Conservation (phyloP, 2,797 vertebrate genomes). For the Huso huso region DNA sequence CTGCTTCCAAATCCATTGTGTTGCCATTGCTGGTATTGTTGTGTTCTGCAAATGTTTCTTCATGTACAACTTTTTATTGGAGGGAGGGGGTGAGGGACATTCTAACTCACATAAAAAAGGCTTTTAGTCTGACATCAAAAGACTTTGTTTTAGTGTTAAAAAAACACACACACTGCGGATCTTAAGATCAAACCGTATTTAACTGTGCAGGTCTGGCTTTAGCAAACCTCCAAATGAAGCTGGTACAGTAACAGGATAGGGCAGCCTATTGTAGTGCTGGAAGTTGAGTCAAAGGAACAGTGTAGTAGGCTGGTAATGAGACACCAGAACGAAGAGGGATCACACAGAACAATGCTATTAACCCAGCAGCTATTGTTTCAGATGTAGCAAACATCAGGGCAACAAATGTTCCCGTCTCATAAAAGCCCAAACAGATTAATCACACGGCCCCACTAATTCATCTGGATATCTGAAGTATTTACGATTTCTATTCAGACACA, state of each 20-base stretch:
- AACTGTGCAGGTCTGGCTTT: background rate
- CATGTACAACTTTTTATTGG: too few species aligned
- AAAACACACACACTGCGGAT: too few species aligned
- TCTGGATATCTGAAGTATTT: constrained; percentile 54
- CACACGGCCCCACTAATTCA: constrained; percentile 44
- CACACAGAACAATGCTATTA: constrained; percentile 8
- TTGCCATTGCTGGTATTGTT: too few species aligned
- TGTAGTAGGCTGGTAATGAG: constrained; percentile 14
- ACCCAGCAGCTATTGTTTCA: background rate
- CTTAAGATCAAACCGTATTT: too few species aligned
- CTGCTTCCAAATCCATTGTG: too few species aligned
- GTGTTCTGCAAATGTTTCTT: too few species aligned
- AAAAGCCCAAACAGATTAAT: constrained; percentile 50
- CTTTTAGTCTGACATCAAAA: too few species aligned
- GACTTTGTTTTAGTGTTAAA: too few species aligned
- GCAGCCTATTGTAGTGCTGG: background rate
- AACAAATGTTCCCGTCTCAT: constrained; percentile 29
- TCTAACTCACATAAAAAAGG: too few species aligned
- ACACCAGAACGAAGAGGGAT: constrained; percentile 13
- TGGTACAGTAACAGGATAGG: constrained; percentile 13
- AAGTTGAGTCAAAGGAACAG: background rate
- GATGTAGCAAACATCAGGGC: background rate
- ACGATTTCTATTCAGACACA: constrained; percentile 30
- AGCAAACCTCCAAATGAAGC: constrained; percentile 6
- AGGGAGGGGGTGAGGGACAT: too few species aligned